These are phyloP conservation scores for Danaus chrysippus DNA, from an alignment of 2,888 invertebrate species.

Conservation along the genomic window DNA sequence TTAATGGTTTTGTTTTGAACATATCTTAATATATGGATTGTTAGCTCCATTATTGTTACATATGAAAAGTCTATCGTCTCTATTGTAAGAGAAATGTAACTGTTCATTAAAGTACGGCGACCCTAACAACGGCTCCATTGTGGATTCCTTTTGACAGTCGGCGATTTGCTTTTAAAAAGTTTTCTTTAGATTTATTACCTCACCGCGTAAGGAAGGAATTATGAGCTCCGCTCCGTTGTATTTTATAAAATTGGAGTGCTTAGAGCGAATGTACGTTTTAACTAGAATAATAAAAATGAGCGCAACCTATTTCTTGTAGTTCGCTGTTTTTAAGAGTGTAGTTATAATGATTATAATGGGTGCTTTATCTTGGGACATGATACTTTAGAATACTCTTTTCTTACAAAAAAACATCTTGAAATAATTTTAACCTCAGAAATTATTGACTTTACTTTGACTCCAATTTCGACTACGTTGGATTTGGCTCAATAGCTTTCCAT, in stretches of 20 bases:
- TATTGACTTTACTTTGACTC: no score
- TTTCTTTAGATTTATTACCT: slow-evolving; percentile 21
- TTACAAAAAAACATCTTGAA: no score
- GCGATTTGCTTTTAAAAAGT: slow-evolving; percentile 18
- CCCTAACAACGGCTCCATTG: slow-evolving; percentile 17
- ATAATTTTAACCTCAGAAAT: no score
- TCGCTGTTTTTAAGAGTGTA: neutral
- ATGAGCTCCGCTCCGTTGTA: neutral
- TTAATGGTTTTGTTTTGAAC: no score
- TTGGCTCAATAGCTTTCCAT: no score
- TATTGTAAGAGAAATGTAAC: neutral
- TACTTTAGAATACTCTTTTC: no score
- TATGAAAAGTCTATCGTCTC: neutral
- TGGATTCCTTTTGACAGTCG: slow-evolving; percentile 21
- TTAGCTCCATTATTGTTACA: no score
- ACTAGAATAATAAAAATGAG: slow-evolving; percentile 2
- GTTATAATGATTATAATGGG: neutral
- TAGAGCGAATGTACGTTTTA: neutral
- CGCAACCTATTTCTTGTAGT: neutral
- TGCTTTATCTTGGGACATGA: neutral
- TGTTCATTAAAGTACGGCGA: slow-evolving; percentile 8
- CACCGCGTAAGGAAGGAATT: slow-evolving; percentile 5
- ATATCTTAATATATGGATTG: no score
- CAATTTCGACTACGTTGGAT: no score
- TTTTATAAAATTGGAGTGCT: slow-evolving; percentile 2